A percentile compares a stretch with the other conserved stretches of the same genome.
Evolutionary conservation across 2,888 invertebrate genomes (phyloP).

Genomic region (Drosophila pseudotakahashii): DNA sequence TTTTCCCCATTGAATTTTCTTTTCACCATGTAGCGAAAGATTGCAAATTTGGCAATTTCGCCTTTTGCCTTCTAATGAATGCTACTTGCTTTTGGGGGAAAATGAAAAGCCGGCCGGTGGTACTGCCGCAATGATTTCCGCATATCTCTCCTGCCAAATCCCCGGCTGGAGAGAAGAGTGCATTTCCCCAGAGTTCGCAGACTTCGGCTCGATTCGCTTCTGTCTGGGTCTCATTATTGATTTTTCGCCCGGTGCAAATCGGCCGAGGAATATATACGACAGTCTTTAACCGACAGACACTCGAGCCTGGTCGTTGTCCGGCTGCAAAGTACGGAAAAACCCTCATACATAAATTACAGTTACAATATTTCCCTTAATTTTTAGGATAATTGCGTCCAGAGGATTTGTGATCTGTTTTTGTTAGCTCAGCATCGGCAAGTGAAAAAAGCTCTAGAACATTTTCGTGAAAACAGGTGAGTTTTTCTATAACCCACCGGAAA

Average conservation of each 20-base stretch:
- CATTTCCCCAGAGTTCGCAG: slow-evolving; percentile 49
- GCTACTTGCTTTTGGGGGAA: neutral
- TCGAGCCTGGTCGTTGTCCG: slow-evolving; percentile 25
- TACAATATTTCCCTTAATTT: slow-evolving; percentile 7
- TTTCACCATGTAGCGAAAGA: slow-evolving; percentile 4
- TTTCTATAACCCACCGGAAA: neutral
- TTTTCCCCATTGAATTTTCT: slow-evolving; percentile 60
- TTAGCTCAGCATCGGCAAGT: slow-evolving; percentile 4
- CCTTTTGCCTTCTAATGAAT: neutral
- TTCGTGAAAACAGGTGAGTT: slow-evolving; percentile 25
- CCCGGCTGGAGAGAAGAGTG: slow-evolving; percentile 46
- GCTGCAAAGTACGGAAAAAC: slow-evolving; percentile 14
- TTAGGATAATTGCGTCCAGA: slow-evolving; percentile 16
- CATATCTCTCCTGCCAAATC: slow-evolving; percentile 16
- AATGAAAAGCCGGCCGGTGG: slow-evolving; percentile 20
- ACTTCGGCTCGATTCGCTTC: slow-evolving; percentile 52
- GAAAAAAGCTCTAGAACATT: slow-evolving; percentile 1
- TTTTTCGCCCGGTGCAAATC: slow-evolving; percentile 69
- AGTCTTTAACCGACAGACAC: slow-evolving; percentile 31
- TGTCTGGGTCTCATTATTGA: slow-evolving; percentile 78
- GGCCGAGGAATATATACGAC: slow-evolving; percentile 23
- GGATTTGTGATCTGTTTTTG: slow-evolving; percentile 29
- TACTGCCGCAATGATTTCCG: slow-evolving; percentile 11
- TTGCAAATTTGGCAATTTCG: neutral
- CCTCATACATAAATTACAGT: too few species aligned